Evolutionary conservation across 2,113 vertebrate genomes (phyloP), one percentile per base, ranked within the genome.

Genomic region (Sardina pilchardus): DNA sequence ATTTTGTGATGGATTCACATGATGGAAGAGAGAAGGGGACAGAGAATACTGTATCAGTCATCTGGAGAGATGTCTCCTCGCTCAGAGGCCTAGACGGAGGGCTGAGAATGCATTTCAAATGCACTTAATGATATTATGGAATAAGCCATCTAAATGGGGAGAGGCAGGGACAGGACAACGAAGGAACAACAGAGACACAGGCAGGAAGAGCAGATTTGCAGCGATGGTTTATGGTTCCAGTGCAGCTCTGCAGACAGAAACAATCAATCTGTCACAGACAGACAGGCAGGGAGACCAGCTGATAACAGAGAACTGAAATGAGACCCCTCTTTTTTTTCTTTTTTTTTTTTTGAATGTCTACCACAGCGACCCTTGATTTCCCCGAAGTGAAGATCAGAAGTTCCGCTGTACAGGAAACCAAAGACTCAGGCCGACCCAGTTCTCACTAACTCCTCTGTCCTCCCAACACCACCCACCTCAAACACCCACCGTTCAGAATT

Each of bases 1-100:
- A 59, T 59, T 59, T 59, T 59, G 53, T 59, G 48, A 59, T 59
- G 53, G 21, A 59, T 59, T 59, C 53, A 59, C 53, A 59, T 59
- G 53, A 24, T 59, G 53, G 53, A 59, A 19, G 53, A 24, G 19
- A 21, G 21, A 4, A 50, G 10, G 19, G 53, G 53, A 19, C 53
- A 59, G 53, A 21, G 53, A 59, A 59, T 59, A 24, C 21, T 24
- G 6, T 59, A 59, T 24, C 53, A 59, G 53, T 59, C 53, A 24
- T 59, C 19, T 24, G 53, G 53, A 24, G 19, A 59, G 53, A 59
- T 17, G 17, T 19, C 50, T 56, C 50, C 50, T 3, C 17, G 16
- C 50, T 21, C 16, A 56, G 1, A 56, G 50, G 21, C 53, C 4
- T 4, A 24, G 48, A 50, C 48, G 14, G 12, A 16, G 53, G 4